A percentile compares a stretch with the other conserved stretches of the same genome.
These are phyloP conservation scores for Athalia cordata DNA, from an alignment of 2,888 invertebrate species.

Conservation along the genomic window DNA sequence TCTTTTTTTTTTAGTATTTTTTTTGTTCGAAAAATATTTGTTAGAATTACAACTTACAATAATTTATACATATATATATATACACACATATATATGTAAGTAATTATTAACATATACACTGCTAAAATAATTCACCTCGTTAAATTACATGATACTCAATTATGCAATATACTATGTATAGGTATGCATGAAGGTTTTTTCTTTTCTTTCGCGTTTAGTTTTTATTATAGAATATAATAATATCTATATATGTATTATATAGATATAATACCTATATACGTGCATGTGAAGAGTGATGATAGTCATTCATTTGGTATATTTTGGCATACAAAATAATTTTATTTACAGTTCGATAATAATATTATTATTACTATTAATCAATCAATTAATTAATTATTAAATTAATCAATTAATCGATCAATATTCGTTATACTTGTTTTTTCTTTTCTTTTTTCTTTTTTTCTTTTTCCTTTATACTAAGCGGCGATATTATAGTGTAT, in stretches of 20 bases:
- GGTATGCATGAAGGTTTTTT: conserved; percentile 2
- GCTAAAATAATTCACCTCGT: too few relatives aligned
- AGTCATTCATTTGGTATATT: conserved; percentile 68
- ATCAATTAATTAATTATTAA: conserved; percentile 11
- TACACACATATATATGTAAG: too few relatives aligned
- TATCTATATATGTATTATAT: conserved; percentile 3
- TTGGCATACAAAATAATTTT: conserved; percentile 73
- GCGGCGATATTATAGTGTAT: conserved; percentile 60
- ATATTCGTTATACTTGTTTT: neutral
- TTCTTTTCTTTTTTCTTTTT: neutral
- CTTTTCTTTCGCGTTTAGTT: neutral
- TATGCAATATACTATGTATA: conserved; percentile 5
- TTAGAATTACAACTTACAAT: neutral
- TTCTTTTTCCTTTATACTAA: conserved; percentile 56
- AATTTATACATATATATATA: conserved; percentile 11
- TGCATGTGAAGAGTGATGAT: conserved; percentile 30
- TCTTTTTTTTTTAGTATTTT: neutral
- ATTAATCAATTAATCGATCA: conserved; percentile 22
- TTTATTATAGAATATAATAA: neutral
- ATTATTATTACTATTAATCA: conserved; percentile 58
- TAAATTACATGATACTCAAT: neutral
- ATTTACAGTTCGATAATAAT: conserved; percentile 70
- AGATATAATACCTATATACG: conserved; percentile 4
- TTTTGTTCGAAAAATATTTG: conserved; percentile 3
- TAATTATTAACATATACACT: too few relatives aligned